phyloP scores from a whole-genome alignment of 2,113 vertebrate species.

The Chrysemys picta region DNA sequence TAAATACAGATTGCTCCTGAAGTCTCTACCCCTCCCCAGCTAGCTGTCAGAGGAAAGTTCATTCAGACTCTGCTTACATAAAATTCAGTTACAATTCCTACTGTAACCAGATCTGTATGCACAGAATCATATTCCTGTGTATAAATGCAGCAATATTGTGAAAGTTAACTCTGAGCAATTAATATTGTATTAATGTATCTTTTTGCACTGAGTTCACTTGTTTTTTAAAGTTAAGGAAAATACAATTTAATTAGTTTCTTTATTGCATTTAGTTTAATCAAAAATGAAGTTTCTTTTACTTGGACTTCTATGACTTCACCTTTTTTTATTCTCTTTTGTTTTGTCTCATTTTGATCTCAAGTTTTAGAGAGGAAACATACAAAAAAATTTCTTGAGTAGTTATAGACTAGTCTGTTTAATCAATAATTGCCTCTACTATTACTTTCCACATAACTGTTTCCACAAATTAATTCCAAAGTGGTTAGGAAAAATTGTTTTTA shows the following conservation, averaged over 20 bases:
- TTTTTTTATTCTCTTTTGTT: background rate
- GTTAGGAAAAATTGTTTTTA: background rate
- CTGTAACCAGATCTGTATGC: background rate
- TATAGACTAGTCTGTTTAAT: background rate
- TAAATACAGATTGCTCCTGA: too few relatives aligned
- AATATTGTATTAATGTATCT: background rate
- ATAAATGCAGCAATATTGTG: background rate
- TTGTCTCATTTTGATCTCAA: background rate
- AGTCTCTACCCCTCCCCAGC: too few relatives aligned
- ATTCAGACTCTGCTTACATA: background rate
- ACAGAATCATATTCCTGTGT: background rate
- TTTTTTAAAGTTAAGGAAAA: background rate
- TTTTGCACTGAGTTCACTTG: background rate
- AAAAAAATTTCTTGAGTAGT: background rate
- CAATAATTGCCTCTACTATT: background rate
- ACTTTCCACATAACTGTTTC: background rate
- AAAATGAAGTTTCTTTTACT: background rate
- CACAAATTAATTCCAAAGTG: background rate
- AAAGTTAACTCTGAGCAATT: fast-evolving
- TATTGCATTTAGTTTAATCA: background rate
- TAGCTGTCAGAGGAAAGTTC: too few relatives aligned
- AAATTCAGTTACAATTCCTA: background rate
- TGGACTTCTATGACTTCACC: background rate
- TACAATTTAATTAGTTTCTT: background rate
- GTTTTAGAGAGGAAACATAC: background rate